Evolutionary conservation across 2,113 vertebrate genomes (phyloP), one percentile per base, ranked within the genome.

Genomic region (Alosa alosa): DNA sequence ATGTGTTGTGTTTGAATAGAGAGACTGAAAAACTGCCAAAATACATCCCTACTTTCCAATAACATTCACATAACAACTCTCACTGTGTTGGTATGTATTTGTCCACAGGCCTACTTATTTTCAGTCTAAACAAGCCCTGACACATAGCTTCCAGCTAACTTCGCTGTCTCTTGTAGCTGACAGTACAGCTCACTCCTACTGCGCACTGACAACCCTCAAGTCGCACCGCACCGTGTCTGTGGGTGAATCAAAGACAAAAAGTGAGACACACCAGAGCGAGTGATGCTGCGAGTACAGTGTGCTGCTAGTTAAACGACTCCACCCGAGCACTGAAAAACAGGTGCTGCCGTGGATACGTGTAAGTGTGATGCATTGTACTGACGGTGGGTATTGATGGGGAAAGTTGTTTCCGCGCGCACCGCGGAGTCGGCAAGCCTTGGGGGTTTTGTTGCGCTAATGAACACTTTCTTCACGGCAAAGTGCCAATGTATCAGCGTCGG

Each of bases 351-450:
- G n/a, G 64, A 25, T 68, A 17, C 72, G 36, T 11, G 36, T 8
- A 31, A 36, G 72, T 13, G 25, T 4, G 9, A 25, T 39, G 72
- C 72, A 39, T 39, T 4, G 72, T 78, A 31, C 45, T 31, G 49
- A 60, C 31, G 68, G 52, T 17, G 47, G 50, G 39, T 87, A 81
- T 82, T 82, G 83, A 82, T 75, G 52, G 44, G 81, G 81, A 81
- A 45, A 52, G 68, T 84, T 81, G 82, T 57, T 72, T 31, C n/a
- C 11, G 41, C 25, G 78, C 82, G 36, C 83, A 47, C 49, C 11
- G 0, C 18, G 81, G 57, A 84, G 22, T 41, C 72, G 47, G 60
- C 36, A 15, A 6, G 20, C 44, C 25, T 47, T 81, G 44, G 25
- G 41, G 72, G 10, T 44, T 11, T 45, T 50, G 31, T 50, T 13